Evolutionary conservation across 1,140 invertebrate species (phyloP).

Genomic region (Aethina tumida): DNA sequence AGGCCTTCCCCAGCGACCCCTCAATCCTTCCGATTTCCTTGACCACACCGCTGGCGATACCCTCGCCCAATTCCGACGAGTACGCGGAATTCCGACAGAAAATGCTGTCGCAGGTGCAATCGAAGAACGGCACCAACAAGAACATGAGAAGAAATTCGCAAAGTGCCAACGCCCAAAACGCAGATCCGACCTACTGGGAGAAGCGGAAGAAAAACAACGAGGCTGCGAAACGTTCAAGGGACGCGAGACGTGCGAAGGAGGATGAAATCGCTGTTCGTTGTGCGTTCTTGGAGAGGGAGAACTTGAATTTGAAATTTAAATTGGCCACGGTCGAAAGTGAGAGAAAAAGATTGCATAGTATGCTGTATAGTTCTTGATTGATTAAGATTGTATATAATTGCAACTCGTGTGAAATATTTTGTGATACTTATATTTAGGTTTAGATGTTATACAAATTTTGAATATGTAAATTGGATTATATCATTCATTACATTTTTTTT

Average conservation of each 20-base stretch:
- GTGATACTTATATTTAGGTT: no score
- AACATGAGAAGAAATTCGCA: conserved; percentile 63
- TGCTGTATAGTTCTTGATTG: no score
- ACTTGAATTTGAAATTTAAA: conserved; percentile 53
- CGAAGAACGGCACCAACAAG: conserved; percentile 47
- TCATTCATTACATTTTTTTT: no score
- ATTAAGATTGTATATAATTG: no score
- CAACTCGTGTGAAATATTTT: no score
- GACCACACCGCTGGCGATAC: no score
- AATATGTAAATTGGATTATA: no score
- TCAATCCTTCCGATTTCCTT: no score
- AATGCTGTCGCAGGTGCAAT: conserved; percentile 55
- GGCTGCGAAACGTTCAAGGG: conserved; percentile 88
- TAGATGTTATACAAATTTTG: no score
- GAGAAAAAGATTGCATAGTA: conserved; percentile 16
- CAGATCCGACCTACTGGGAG: conserved; percentile 76
- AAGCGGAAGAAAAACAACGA: conserved; percentile 88
- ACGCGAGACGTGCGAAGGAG: conserved; percentile 81
- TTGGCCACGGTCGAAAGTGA: conserved; percentile 39
- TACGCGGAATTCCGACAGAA: conserved; percentile 56
- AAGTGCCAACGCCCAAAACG: conserved; percentile 1
- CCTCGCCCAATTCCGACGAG: no score
- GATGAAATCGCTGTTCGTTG: conserved; percentile 81
- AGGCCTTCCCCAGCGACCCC: no score
- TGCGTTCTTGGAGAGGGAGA: conserved; percentile 79